Conservation (phyloP, 1,140 invertebrate species). For the Elysia chlorotica region DNA sequence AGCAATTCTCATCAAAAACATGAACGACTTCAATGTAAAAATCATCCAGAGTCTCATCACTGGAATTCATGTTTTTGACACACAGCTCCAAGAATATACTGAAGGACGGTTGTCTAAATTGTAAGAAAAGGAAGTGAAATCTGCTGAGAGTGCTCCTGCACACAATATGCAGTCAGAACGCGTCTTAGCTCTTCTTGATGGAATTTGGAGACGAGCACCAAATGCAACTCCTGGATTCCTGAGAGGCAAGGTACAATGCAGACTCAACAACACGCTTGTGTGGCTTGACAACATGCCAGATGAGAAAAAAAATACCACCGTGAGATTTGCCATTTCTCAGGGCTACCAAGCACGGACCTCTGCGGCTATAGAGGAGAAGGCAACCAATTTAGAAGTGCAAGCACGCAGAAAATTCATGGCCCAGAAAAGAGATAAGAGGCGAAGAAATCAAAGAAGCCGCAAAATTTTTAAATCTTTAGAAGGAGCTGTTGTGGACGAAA, state of each 20-base stretch:
- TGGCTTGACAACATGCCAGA: not conserved
- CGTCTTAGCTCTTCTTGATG: not conserved
- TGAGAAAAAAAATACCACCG: not conserved
- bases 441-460: not conserved
- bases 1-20: not conserved
- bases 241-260: not conserved
- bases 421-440: not conserved
- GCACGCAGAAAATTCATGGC: not conserved
- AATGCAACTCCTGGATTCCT: not conserved
- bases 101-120: not conserved
- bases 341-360: not conserved
- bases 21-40: not conserved
- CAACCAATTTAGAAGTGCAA: not conserved
- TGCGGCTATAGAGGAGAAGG: not conserved
- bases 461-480: not conserved
- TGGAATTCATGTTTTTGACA: not conserved
- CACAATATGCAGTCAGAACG: conserved; percentile 3
- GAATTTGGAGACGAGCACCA: not conserved
- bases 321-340: not conserved
- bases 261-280: not conserved
- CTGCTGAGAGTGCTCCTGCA: not conserved
- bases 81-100: not conserved
- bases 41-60: not conserved
- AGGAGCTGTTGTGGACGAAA: too few relatives aligned
- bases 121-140: not conserved